phyloP scores from a whole-genome alignment of 64 coral and sea anemone species.

The Platygyra sinensis region DNA sequence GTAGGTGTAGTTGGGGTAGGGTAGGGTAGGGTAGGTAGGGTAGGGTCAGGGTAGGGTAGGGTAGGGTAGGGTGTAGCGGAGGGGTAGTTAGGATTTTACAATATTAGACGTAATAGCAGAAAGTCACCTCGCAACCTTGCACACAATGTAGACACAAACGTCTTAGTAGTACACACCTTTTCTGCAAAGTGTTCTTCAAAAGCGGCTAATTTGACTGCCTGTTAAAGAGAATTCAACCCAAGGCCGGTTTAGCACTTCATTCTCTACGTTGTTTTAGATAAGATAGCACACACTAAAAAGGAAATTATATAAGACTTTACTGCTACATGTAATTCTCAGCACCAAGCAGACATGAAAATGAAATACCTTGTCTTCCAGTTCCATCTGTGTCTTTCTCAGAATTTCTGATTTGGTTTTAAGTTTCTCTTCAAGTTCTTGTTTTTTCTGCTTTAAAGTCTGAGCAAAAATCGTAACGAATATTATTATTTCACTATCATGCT shows the following conservation, averaged over 20 bases:
- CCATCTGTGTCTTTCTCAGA: conserved; percentile 65
- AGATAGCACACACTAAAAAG: neutral
- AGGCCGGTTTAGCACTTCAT: no score
- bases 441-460: conserved; percentile 60
- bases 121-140: no score
- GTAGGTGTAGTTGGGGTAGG: no score
- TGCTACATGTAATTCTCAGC: neutral
- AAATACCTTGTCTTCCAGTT: conserved; percentile 85
- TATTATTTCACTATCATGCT: no score
- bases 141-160: no score
- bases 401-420: conserved; percentile 69
- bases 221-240: neutral
- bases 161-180: conserved; percentile 51
- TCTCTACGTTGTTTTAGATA: neutral
- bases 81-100: no score
- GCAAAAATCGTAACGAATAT: neutral
- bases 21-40: no score
- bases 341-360: no score
- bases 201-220: conserved; percentile 77
- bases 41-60: neutral
- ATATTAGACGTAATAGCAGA: no score
- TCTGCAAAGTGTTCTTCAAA: conserved; percentile 87
- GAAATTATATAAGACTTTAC: neutral
- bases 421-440: conserved; percentile 72
- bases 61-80: neutral